phyloP scores from a whole-genome alignment of 53 echinoderm and acorn worm genomes.

The Henricia sp. region DNA sequence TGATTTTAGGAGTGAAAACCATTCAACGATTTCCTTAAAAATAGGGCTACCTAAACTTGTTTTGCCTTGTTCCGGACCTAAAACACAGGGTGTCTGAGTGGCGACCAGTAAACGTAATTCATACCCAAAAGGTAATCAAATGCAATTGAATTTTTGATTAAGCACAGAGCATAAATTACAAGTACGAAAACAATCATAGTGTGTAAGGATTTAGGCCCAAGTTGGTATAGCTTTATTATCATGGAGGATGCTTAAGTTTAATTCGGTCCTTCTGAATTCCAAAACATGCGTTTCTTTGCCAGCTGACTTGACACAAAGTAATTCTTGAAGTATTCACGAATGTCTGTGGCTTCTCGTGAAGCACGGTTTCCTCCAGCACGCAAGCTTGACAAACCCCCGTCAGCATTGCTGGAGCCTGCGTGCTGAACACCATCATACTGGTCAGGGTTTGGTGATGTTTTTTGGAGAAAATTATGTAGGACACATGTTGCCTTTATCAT shows the following conservation, averaged over 20 bases:
- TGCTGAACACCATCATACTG: conserved; percentile 13
- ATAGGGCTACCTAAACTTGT: no score
- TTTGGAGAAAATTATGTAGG: conserved; percentile 42
- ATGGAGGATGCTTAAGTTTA: background rate
- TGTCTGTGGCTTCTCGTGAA: background rate
- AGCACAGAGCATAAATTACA: background rate
- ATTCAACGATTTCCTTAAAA: no score
- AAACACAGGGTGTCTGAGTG: no score
- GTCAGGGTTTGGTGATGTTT: conserved; percentile 8
- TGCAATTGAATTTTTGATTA: background rate
- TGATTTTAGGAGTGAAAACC: no score
- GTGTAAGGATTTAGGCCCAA: no score
- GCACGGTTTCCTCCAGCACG: conserved; percentile 5
- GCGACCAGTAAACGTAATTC: no score
- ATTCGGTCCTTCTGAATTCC: conserved; percentile 2
- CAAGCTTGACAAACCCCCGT: background rate
- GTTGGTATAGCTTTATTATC: no score
- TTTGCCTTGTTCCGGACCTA: no score
- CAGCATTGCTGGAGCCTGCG: background rate
- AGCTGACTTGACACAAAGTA: conserved; percentile 17
- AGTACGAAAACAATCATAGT: background rate
- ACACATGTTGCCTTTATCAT: conserved; percentile 23
- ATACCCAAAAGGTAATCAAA: no score
- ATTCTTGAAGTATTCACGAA: conserved; percentile 15
- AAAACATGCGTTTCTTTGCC: conserved; percentile 28